Evolutionary conservation across 37 sponge, comb jelly and placozoan genomes (phyloP).

Genomic region (Corticium candelabrum): DNA sequence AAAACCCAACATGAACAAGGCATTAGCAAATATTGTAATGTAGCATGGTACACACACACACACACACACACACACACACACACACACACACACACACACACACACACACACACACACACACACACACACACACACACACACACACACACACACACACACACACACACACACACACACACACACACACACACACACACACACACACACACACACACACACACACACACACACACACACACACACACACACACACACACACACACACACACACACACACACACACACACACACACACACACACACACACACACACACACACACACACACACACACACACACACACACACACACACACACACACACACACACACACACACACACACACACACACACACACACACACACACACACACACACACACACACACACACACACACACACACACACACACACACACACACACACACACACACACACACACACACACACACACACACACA

Average conservation of each 20-base stretch:
- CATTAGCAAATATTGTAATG: not conserved
- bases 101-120: conserved; percentile 28
- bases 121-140: conserved; percentile 25
- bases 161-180: conserved; percentile 31
- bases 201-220: conserved; percentile 12
- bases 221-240: conserved; percentile 19
- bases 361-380: conserved; percentile 18
- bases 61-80: conserved; percentile 27
- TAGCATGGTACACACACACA: too few relatives aligned
- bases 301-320: conserved; percentile 20
- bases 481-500: conserved; percentile 5
- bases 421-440: not conserved
- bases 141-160: conserved; percentile 33
- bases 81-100: conserved; percentile 33
- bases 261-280: conserved; percentile 20
- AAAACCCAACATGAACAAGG: too few relatives aligned
- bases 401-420: conserved; percentile 15
- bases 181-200: conserved; percentile 33
- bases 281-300: conserved; percentile 20
- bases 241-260: conserved; percentile 20
- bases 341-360: conserved; percentile 20
- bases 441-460: not conserved
- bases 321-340: conserved; percentile 20
- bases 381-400: conserved; percentile 15
- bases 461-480: conserved; percentile 5